Percentiles rank a stretch among this genome's conserved stretches.
phyloP scores from a whole-genome alignment of 1,140 invertebrate genomes.

The Oscheius sp. region DNA sequence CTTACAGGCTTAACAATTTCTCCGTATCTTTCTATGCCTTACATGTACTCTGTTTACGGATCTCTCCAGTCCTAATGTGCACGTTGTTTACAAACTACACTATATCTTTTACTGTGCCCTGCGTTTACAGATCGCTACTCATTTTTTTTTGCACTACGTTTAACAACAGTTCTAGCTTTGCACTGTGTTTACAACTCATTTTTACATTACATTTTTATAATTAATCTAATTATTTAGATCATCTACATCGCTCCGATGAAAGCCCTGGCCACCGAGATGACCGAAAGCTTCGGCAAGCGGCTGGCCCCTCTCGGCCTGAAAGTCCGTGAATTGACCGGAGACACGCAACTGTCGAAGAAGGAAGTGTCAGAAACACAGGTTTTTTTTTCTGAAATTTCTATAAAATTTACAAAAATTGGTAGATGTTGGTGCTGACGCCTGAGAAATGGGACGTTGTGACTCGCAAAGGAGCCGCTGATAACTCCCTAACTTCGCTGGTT shows the following conservation, averaged over 20 bases:
- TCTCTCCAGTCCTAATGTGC: too few species aligned
- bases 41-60: too few species aligned
- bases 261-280: slow-evolving; percentile 96
- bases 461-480: slow-evolving; percentile 85
- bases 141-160: not conserved
- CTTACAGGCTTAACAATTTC: too few species aligned
- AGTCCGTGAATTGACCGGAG: slow-evolving; percentile 83
- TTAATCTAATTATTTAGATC: slow-evolving; percentile 69
- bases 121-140: slow-evolving; percentile 12
- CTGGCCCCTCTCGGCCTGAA: slow-evolving; percentile 74
- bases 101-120: too few species aligned
- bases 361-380: slow-evolving; percentile 90
- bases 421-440: slow-evolving; percentile 94
- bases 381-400: slow-evolving; percentile 22
- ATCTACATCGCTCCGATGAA: slow-evolving; percentile 99
- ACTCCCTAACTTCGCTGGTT: slow-evolving; percentile 82
- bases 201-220: not conserved
- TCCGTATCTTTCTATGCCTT: too few species aligned
- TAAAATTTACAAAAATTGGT: slow-evolving; percentile 35
- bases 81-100: too few species aligned
- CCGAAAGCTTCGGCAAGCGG: slow-evolving; percentile 82
- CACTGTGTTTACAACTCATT: not conserved
- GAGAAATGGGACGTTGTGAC: slow-evolving; percentile 99
- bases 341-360: slow-evolving; percentile 91
- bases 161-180: not conserved